Percentiles rank a stretch among this genome's conserved stretches.
Conservation (phyloP, 2,888 invertebrate genomes). For the Leptarthrus brevirostris region DNA sequence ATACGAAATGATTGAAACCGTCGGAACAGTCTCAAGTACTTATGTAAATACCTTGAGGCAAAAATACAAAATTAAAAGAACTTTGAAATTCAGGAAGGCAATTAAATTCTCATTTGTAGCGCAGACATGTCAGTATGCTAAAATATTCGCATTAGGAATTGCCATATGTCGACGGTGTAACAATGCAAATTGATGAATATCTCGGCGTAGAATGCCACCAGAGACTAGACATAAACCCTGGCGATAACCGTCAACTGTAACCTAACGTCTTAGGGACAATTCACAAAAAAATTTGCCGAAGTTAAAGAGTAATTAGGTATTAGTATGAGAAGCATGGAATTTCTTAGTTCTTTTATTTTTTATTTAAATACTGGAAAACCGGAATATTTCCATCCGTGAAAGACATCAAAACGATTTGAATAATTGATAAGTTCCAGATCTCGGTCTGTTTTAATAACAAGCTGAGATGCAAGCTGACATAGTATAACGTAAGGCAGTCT, state of each 20-base stretch:
- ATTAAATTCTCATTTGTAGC: constrained; percentile 9
- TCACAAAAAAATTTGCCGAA: background rate
- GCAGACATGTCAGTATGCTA: background rate
- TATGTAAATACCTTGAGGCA: no score
- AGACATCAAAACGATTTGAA: background rate
- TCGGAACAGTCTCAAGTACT: no score
- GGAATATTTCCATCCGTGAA: background rate
- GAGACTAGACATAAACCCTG: background rate
- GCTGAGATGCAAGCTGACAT: no score
- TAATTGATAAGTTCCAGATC: background rate
- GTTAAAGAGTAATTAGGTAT: background rate
- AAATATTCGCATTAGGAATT: constrained; percentile 9
- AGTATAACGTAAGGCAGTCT: no score
- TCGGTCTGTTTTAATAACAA: no score
- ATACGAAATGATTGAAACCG: no score
- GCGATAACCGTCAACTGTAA: no score
- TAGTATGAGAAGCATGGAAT: background rate
- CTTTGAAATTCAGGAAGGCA: background rate
- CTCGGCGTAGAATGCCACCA: background rate
- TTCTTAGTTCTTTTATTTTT: background rate
- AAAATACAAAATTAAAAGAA: no score
- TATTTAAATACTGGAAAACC: background rate
- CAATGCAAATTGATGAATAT: background rate
- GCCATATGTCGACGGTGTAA: background rate
- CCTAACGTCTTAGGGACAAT: no score